Evolutionary conservation across 1,140 invertebrate genomes (phyloP).

Genomic region (fruit fly (Drosophila melanogaster)): DNA sequence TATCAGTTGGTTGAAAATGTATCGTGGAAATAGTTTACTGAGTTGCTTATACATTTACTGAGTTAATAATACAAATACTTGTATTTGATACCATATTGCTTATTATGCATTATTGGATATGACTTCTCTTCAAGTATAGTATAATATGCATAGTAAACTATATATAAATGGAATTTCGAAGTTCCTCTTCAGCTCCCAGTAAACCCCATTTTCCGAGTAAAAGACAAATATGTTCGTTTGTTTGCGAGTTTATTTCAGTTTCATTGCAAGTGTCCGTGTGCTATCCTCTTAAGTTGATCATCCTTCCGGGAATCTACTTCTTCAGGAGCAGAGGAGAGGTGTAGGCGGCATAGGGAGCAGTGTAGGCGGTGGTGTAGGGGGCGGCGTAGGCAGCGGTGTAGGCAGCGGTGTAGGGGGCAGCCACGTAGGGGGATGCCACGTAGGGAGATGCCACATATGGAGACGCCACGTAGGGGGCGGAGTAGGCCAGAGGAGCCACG

Average conservation of each 20-base stretch:
- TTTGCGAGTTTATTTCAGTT: conserved; percentile 41
- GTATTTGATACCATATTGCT: too few relatives aligned
- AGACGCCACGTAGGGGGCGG: conserved; percentile 53
- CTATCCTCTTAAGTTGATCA: conserved; percentile 1
- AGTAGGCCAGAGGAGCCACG: conserved; percentile 77
- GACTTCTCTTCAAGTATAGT: too few relatives aligned
- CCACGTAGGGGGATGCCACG: conserved; percentile 63
- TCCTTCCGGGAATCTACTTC: conserved; percentile 49
- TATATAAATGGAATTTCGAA: not conserved
- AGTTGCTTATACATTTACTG: too few relatives aligned
- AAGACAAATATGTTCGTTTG: conserved; percentile 36
- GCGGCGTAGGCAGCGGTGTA: conserved; percentile 57
- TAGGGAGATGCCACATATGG: conserved; percentile 71
- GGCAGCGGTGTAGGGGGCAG: conserved; percentile 68
- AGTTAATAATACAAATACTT: too few relatives aligned
- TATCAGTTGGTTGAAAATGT: too few relatives aligned
- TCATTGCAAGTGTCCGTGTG: conserved; percentile 25
- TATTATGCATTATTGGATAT: too few relatives aligned
- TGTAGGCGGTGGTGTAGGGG: conserved; percentile 42
- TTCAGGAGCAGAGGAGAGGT: conserved; percentile 59
- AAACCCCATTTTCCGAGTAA: not conserved
- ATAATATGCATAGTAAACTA: too few relatives aligned
- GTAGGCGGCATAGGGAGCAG: conserved; percentile 52
- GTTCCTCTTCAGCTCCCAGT: not conserved
- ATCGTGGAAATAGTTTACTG: too few relatives aligned